Evolutionary conservation across 2,113 vertebrate genomes (phyloP).

Genomic region (Anoplopoma fimbria): DNA sequence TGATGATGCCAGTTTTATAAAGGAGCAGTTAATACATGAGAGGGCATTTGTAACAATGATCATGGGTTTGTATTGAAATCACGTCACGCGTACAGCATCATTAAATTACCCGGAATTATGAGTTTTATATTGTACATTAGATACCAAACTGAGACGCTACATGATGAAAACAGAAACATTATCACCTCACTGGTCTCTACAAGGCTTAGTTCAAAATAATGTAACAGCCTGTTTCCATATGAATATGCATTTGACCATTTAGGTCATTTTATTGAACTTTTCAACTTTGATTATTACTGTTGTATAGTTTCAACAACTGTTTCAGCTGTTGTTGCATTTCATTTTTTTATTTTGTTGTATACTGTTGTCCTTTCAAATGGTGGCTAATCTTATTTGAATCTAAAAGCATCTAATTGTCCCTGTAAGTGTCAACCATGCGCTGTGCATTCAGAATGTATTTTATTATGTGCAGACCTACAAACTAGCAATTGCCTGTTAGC

Average conservation of each 20-base stretch:
- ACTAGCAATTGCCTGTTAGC: slow-evolving; percentile 17
- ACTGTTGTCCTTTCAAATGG: background rate
- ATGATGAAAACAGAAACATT: background rate
- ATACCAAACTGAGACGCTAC: background rate
- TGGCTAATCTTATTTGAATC: background rate
- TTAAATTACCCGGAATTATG: slow-evolving; percentile 11
- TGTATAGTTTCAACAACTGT: background rate
- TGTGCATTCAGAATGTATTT: slow-evolving; percentile 26
- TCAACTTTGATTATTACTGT: background rate
- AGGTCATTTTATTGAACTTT: background rate
- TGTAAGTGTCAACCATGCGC: slow-evolving; percentile 8
- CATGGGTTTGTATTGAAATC: background rate
- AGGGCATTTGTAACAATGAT: slow-evolving; percentile 11
- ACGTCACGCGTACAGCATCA: background rate
- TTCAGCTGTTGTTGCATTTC: background rate
- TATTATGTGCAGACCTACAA: slow-evolving; percentile 20
- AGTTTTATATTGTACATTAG: background rate
- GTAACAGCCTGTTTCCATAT: background rate
- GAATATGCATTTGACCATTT: background rate
- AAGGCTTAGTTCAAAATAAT: background rate
- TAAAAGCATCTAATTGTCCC: slow-evolving; percentile 29
- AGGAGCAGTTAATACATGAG: slow-evolving; percentile 17
- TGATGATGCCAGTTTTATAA: slow-evolving; percentile 7
- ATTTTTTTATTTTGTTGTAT: background rate
- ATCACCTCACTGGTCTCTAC: background rate